Conservation (phyloP, 2,888 invertebrate species). For the Allophyes oxyacanthae region DNA sequence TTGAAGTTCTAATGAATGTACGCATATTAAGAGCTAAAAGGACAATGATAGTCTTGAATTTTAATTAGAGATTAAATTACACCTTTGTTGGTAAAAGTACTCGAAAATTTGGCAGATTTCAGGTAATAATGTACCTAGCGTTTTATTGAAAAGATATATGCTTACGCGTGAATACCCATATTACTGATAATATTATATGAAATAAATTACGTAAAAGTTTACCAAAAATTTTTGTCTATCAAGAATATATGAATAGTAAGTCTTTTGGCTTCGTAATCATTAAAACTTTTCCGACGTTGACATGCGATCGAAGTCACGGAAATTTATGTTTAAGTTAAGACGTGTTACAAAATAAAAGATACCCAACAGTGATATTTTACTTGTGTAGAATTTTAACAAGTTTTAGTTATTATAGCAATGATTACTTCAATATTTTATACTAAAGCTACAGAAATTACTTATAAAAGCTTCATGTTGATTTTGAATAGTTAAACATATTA, state of each 20-base stretch:
- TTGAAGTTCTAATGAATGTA: constrained; percentile 31
- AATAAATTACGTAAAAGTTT: constrained; percentile 24
- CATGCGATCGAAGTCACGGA: constrained; percentile 48
- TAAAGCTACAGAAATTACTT: too few relatives aligned
- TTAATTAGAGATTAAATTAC: constrained; percentile 26
- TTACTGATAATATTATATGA: too few relatives aligned
- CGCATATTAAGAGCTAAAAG: constrained; percentile 16
- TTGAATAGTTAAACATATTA: too few relatives aligned
- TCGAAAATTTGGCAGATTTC: neutral
- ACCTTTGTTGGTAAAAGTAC: constrained; percentile 11
- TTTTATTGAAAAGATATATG: constrained; percentile 6
- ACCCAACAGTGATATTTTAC: constrained; percentile 34
- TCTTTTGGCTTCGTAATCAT: constrained; percentile 63
- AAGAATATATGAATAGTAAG: constrained; percentile 49
- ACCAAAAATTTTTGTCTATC: constrained; percentile 13
- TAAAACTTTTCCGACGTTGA: constrained; percentile 69
- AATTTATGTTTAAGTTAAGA: constrained; percentile 47
- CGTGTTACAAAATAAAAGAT: constrained; percentile 40
- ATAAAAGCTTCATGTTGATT: too few relatives aligned
- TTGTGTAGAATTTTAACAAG: constrained; percentile 24
- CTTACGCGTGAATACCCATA: too few relatives aligned
- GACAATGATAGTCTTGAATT: constrained; percentile 21
- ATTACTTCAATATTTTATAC: neutral
- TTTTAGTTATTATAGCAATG: neutral
- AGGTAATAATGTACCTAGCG: neutral